Percentiles rank a stretch among this genome's conserved stretches.
Evolutionary conservation across 1,140 invertebrate species (phyloP).

Genomic region (Bombus pascuorum): DNA sequence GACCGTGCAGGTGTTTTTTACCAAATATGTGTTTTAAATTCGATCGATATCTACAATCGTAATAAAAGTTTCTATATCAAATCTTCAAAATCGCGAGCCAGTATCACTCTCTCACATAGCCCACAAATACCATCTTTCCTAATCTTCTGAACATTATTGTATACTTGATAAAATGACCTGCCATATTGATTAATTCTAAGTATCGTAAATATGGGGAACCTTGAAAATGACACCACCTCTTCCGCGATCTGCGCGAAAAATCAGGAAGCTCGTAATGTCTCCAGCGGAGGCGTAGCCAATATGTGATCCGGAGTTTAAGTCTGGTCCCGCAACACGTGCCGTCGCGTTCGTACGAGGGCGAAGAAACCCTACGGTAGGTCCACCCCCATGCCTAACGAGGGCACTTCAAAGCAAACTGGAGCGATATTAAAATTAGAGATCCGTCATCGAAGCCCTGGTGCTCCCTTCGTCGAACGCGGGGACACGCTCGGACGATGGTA

Average conservation of each 20-base stretch:
- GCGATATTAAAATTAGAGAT: conserved; percentile 79
- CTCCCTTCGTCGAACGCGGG: conserved; percentile 47
- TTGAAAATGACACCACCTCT: not conserved
- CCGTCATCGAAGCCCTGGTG: conserved; percentile 61
- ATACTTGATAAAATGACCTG: too few relatives aligned
- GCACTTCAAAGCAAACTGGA: conserved; percentile 76
- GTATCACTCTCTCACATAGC: too few relatives aligned
- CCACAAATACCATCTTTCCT: too few relatives aligned
- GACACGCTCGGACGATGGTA: conserved; percentile 64
- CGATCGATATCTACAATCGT: too few relatives aligned
- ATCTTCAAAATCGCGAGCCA: too few relatives aligned
- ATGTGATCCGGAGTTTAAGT: conserved; percentile 56
- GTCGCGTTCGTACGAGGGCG: conserved; percentile 49
- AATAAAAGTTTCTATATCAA: too few relatives aligned
- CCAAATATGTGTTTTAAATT: too few relatives aligned
- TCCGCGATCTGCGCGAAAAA: not conserved
- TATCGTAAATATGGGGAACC: too few relatives aligned
- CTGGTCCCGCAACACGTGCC: conserved; percentile 59
- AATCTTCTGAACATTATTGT: too few relatives aligned
- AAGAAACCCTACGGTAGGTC: conserved; percentile 60
- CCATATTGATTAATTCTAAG: too few relatives aligned
- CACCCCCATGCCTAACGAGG: conserved; percentile 69
- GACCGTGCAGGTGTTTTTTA: too few relatives aligned
- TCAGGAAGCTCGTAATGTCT: not conserved
- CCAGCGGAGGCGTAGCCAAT: conserved; percentile 22